Evolutionary conservation across 92 coral and sea anemone genomes (phyloP), one percentile per base, ranked within the genome.

Genomic region (Micromussa lordhowensis): DNA sequence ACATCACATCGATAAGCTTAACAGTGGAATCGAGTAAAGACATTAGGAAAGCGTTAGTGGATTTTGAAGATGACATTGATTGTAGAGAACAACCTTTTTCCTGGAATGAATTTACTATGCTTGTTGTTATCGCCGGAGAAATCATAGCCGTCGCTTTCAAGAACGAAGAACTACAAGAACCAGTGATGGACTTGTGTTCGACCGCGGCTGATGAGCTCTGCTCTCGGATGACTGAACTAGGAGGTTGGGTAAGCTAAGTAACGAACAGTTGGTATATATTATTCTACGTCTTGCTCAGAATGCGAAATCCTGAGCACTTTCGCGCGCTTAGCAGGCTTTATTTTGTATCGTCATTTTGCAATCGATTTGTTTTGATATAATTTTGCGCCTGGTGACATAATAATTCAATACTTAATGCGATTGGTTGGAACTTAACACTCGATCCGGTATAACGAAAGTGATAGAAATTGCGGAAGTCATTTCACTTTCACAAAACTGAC

Each of bases 191-290:
- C 38, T n/a, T 83, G 53, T 31, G 51, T 16, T 51, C 29, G 35
- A 83, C 32, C 13, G 68, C 48, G 21, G 79, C 79, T 12, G 71
- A 83, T 1, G 49, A 71, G 16, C 87, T 70, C 14, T 83, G 51
- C 55, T 31, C 64, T 21, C 68, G 69, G 31, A 83, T 83, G 68
- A 35, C 32, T 24, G 55, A 54, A 34, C 34, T 71, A 24, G 79
- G 87, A 30, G 53, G 51, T 21, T 83, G 87, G 87, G 87, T 83
- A 72, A 83, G 87, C 21, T 63, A 15, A 1, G 61, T 18, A 55
- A 55, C 61, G 61, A 15, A 55, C 19, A 55, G 51, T 55, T 55
- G 5, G 22, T 15, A 54, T 14, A 54, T 2, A 51, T 51, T 10
- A 51, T 9, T 51, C 17, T 51, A 68, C 32, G 32, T 68, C 1